phyloP scores from a whole-genome alignment of 2,888 invertebrate genomes.

The Pilophorus perplexus region DNA sequence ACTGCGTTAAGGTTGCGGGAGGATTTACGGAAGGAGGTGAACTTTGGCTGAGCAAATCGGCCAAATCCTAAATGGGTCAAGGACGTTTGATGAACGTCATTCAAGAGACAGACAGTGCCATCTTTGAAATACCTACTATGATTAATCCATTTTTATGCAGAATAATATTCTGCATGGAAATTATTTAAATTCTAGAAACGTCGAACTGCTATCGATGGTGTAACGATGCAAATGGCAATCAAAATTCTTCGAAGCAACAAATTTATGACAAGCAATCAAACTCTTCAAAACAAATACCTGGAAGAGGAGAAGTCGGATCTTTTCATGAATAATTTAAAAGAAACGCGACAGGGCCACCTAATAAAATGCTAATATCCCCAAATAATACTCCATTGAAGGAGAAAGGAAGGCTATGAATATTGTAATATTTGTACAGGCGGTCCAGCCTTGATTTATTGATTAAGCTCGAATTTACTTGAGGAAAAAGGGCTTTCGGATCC shows the following conservation, averaged over 20 bases:
- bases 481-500: conserved; percentile 7
- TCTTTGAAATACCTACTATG: no score
- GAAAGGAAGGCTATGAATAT: conserved; percentile 26
- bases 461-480: conserved; percentile 8
- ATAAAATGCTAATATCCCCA: conserved; percentile 36
- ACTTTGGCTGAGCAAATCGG: no score
- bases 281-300: conserved; percentile 38
- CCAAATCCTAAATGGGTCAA: no score
- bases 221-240: conserved; percentile 7
- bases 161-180: no score
- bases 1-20: conserved; percentile 30
- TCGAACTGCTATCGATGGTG: background rate
- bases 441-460: conserved; percentile 37
- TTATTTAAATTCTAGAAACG: no score
- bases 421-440: conserved; percentile 38
- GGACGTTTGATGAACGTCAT: no score
- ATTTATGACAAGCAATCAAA: conserved; percentile 37
- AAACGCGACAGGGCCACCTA: conserved; percentile 38
- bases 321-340: conserved; percentile 40
- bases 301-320: conserved; percentile 19
- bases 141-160: no score
- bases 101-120: no score
- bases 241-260: conserved; percentile 15
- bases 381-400: conserved; percentile 27
- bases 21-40: no score